Base-by-base conservation (phyloP, 2,113 vertebrate species). In the Eclectus roratus region DNA sequence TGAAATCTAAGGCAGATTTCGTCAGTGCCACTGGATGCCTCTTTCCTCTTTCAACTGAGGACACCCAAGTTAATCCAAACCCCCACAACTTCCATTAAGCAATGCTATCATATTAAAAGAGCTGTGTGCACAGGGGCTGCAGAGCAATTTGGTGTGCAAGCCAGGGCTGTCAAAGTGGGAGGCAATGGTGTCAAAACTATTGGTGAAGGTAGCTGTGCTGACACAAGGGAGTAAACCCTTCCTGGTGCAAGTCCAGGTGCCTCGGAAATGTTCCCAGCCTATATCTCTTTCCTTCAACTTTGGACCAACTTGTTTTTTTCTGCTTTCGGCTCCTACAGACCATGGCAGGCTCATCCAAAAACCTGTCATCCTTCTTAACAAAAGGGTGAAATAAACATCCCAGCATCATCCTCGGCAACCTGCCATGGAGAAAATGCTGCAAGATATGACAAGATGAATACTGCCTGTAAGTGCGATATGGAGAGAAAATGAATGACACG, bases 371-470 rank as follows among this genome's bases (percentile, higher is more conserved):
- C 6, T 19, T 89, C 81, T 73, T 52, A 93, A 96, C 94, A 92
- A 93, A 93, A 84, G 72, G 56, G 49, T 89, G 86, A 86, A 96
- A 95, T 95, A 95, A 96, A 93, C 85, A 93, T 95, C 77, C 88
- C 94, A 94, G 92, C 91, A 85, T 86, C 88, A 91, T 91, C 70
- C 91, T 91, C 3, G 70, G 96, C 93, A 95, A 49, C 14, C 9
- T 94, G 92, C 94, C 94, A 94, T 66, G 31, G 58, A 95, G 92
- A 93, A 96, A 93, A 83, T 93, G 77, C 85, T 95, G 93, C 93
- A 91, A 96, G 91, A 95, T 89, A 79, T 43, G 92, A 84, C 94
- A 97, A 94, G 93, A 95, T 7, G 9, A 94, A 88, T 56, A 18
- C 69, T 76, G 77, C 74, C 73, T 94, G 84, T 88, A 89, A 89